These are phyloP conservation scores for Xestoiulus laeticollis DNA, from an alignment of 2,888 invertebrate genomes.

Conservation along the genomic window DNA sequence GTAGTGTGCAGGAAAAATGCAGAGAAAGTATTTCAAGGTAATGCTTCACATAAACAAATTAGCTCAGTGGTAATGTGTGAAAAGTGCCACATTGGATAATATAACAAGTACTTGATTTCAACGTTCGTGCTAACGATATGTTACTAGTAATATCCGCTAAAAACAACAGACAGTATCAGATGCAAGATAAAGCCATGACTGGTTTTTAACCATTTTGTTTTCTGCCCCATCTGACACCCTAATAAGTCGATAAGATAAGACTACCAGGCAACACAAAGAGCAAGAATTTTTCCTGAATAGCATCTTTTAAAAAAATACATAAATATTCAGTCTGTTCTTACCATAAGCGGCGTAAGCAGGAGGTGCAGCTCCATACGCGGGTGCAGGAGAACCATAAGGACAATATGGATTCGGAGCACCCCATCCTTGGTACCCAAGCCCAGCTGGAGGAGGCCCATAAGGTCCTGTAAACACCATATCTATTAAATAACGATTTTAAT, in stretches of 20 bases:
- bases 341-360: not conserved
- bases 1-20: not conserved
- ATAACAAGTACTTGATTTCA: not conserved
- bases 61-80: not conserved
- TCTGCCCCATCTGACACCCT: conserved; percentile 46
- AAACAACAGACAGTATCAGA: not conserved
- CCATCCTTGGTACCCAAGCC: conserved; percentile 54
- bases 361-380: conserved; percentile 45
- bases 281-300: not conserved
- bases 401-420: conserved; percentile 50
- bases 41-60: not conserved
- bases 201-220: not conserved
- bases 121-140: not conserved
- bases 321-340: no score
- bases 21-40: not conserved
- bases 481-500: not conserved
- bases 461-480: conserved; percentile 27
- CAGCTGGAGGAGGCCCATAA: conserved; percentile 54
- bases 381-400: conserved; percentile 50
- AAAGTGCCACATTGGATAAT: not conserved
- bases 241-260: not conserved
- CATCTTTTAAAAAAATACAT: not conserved
- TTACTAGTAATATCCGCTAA: not conserved
- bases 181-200: not conserved
- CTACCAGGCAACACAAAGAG: conserved; percentile 44